A percentile compares a stretch with the other conserved stretches of the same genome.
Evolutionary conservation across 2,888 invertebrate genomes (phyloP).

Genomic region (Folsomia manolachei): DNA sequence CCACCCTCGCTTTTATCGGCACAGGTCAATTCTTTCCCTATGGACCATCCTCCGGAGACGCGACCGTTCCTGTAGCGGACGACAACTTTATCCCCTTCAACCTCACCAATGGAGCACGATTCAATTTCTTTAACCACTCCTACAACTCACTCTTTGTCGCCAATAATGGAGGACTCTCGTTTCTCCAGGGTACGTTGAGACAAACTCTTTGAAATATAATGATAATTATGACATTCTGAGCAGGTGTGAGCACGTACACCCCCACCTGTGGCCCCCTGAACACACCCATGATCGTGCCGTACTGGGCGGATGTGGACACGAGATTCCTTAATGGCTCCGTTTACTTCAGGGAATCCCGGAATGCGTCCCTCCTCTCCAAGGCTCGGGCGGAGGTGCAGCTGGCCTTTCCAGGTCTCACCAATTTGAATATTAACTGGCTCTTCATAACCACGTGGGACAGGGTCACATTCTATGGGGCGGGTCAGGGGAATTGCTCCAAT

Average conservation of each 20-base stretch:
- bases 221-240: background rate
- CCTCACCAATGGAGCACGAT: background rate
- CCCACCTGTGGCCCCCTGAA: conserved; percentile 17
- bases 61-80: conserved; percentile 4
- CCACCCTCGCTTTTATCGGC: background rate
- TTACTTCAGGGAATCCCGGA: conserved; percentile 17
- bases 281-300: conserved; percentile 32
- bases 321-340: background rate
- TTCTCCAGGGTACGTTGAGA: background rate
- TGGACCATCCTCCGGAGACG: background rate
- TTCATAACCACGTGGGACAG: conserved; percentile 33
- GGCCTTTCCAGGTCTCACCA: conserved; percentile 26
- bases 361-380: conserved; percentile 10
- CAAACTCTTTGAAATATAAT: background rate
- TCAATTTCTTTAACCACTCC: conserved; percentile 2
- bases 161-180: conserved; percentile 12
- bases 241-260: conserved; percentile 16
- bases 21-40: background rate
- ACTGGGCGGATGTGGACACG: conserved; percentile 24
- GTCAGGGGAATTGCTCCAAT: background rate
- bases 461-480: conserved; percentile 25
- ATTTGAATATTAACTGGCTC: conserved; percentile 18
- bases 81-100: conserved; percentile 4
- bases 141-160: background rate
- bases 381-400: conserved; percentile 14